Evolutionary conservation across 1,140 invertebrate species (phyloP).

Genomic region (Bradysia coprophila): DNA sequence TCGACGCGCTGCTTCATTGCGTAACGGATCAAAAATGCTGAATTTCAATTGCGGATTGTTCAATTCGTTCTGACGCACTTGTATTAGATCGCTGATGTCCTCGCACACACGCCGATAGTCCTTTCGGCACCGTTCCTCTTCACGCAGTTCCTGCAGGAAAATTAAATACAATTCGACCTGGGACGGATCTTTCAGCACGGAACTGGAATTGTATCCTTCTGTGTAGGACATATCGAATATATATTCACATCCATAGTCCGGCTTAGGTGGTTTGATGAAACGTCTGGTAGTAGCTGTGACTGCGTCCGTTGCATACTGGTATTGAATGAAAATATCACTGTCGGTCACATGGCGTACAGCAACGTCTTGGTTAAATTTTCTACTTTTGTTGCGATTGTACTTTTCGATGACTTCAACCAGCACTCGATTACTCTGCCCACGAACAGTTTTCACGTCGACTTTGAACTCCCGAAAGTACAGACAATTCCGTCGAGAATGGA

Average conservation of each 20-base stretch:
- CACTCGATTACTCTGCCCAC: too few species aligned
- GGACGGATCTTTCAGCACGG: conserved; percentile 26
- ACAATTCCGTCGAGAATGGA: background rate
- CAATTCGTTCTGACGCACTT: conserved; percentile 18
- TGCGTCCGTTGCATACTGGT: conserved; percentile 38
- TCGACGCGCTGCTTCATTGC: conserved; percentile 22
- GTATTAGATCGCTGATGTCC: conserved; percentile 26
- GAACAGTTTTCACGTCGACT: too few species aligned
- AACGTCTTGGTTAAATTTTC: conserved; percentile 33
- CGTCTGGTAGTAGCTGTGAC: conserved; percentile 35
- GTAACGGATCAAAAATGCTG: conserved; percentile 25
- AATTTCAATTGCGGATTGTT: conserved; percentile 17
- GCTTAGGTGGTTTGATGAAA: conserved; percentile 32
- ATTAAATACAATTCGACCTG: conserved; percentile 29
- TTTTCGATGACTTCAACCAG: conserved; percentile 39
- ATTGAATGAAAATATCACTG: conserved; percentile 36
- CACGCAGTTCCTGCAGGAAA: conserved; percentile 22
- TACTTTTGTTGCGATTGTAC: conserved; percentile 31
- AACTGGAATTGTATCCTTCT: conserved; percentile 36
- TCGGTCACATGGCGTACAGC: conserved; percentile 33
- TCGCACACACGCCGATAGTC: conserved; percentile 19
- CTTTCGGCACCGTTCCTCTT: conserved; percentile 19
- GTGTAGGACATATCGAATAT: conserved; percentile 33
- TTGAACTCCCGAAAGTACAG: background rate
- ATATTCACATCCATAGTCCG: conserved; percentile 36